These are phyloP conservation scores for Chelon auratus DNA, from an alignment of 2,797 vertebrate genomes.

Conservation along the genomic window DNA sequence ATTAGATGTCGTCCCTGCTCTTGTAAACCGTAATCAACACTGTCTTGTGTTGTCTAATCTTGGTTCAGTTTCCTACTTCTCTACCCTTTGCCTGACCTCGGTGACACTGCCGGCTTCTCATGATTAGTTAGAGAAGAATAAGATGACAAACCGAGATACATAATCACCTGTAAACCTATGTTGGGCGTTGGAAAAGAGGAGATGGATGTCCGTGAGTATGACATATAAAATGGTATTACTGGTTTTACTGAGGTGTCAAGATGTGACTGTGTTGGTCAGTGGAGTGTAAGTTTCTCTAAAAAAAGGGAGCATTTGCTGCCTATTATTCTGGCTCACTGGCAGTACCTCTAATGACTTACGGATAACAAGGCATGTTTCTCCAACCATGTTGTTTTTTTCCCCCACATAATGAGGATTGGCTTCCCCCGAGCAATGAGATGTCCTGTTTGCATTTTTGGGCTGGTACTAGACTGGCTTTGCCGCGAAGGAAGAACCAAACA, in stretches of 20 bases:
- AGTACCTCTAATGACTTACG: conserved; percentile 53
- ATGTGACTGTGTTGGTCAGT: not conserved
- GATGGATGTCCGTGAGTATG: not conserved
- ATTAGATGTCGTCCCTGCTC: conserved; percentile 66
- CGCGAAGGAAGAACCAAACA: conserved; percentile 66
- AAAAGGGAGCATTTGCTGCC: conserved; percentile 22
- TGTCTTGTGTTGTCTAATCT: conserved; percentile 44
- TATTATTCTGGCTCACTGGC: conserved; percentile 40
- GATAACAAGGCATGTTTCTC: conserved; percentile 63
- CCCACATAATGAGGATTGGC: conserved; percentile 68
- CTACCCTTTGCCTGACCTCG: conserved; percentile 39
- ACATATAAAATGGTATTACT: conserved; percentile 1
- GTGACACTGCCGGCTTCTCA: conserved; percentile 41
- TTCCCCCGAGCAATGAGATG: conserved; percentile 71
- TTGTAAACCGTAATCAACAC: conserved; percentile 67
- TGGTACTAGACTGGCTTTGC: conserved; percentile 56
- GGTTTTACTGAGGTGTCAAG: conserved; percentile 15
- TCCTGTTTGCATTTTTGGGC: conserved; percentile 80
- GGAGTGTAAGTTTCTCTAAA: conserved; percentile 2
- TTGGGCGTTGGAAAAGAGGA: conserved; percentile 4
- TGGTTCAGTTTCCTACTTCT: conserved; percentile 47
- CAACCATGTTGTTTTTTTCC: conserved; percentile 33
- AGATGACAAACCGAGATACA: conserved; percentile 8
- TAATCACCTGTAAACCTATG: conserved; percentile 22
- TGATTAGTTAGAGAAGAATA: no score